These are phyloP conservation scores for Naja naja DNA, from an alignment of 2,113 vertebrate species.

Conservation along the genomic window DNA sequence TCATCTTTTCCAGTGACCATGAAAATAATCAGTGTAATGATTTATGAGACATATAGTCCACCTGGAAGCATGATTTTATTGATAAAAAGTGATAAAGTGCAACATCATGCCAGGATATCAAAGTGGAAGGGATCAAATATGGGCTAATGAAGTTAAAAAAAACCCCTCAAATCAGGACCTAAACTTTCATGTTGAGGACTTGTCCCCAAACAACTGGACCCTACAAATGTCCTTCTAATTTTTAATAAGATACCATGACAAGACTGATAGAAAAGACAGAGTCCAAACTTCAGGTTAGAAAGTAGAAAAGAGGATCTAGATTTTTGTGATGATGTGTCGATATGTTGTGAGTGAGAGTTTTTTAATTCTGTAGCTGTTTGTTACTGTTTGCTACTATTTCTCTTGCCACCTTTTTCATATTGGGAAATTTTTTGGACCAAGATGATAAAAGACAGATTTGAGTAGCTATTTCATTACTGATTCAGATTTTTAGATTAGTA, in stretches of 20 bases:
- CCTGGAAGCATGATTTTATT: neutral
- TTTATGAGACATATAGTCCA: neutral
- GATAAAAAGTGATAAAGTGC: neutral
- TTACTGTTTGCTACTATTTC: neutral
- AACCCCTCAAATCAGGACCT: neutral
- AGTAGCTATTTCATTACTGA: neutral
- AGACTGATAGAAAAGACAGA: neutral
- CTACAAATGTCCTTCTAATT: neutral
- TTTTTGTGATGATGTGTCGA: neutral
- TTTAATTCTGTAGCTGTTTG: neutral
- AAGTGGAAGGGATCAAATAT: neutral
- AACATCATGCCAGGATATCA: neutral
- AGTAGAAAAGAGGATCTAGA: neutral
- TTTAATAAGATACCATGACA: neutral
- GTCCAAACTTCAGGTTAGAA: neutral
- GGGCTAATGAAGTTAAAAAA: neutral
- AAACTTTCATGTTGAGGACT: neutral
- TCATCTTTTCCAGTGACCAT: neutral
- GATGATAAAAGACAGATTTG: neutral
- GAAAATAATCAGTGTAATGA: neutral
- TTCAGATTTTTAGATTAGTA: neutral
- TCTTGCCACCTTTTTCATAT: neutral
- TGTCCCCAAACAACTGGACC: neutral
- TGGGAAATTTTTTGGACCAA: neutral
- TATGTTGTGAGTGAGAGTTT: neutral